Evolutionary conservation across 92 coral and sea anemone species (phyloP).

Genomic region (Actinostola sp.): DNA sequence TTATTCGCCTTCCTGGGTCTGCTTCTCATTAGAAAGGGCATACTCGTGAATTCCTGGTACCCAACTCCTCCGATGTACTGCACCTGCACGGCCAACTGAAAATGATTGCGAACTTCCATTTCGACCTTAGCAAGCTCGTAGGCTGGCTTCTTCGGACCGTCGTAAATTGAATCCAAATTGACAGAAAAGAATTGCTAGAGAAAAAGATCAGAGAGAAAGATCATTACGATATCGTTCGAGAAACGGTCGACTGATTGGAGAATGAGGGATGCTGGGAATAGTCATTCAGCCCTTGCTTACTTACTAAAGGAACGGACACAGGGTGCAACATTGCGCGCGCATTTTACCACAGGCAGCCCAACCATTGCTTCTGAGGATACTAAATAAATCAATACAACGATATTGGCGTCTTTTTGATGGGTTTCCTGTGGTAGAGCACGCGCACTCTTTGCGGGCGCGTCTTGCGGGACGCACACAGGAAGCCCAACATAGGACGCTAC

Average conservation of each 20-base stretch:
- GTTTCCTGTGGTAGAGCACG: background rate
- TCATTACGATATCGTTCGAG: background rate
- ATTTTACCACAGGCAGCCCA: too few relatives aligned
- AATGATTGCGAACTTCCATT: conserved; percentile 62
- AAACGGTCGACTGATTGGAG: too few relatives aligned
- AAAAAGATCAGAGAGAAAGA: background rate
- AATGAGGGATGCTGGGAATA: background rate
- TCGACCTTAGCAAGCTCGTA: conserved; percentile 78
- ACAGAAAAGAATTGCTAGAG: conserved; percentile 80
- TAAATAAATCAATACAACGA: background rate
- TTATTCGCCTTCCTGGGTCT: conserved; percentile 41
- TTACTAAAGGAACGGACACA: too few relatives aligned
- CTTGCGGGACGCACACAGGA: background rate
- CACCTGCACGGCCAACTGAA: conserved; percentile 66
- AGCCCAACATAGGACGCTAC: background rate
- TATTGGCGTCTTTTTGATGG: background rate
- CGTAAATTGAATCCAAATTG: conserved; percentile 79
- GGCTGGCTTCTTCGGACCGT: conserved; percentile 72
- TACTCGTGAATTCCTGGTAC: conserved; percentile 68
- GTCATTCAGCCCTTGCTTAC: too few relatives aligned
- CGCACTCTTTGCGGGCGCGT: too few relatives aligned
- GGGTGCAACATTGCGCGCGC: background rate
- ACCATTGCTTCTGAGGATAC: too few relatives aligned
- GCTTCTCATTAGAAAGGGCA: conserved; percentile 66
- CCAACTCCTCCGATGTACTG: conserved; percentile 57